phyloP scores from a whole-genome alignment of 2,113 vertebrate species.

The Periophthalmus modestus region DNA sequence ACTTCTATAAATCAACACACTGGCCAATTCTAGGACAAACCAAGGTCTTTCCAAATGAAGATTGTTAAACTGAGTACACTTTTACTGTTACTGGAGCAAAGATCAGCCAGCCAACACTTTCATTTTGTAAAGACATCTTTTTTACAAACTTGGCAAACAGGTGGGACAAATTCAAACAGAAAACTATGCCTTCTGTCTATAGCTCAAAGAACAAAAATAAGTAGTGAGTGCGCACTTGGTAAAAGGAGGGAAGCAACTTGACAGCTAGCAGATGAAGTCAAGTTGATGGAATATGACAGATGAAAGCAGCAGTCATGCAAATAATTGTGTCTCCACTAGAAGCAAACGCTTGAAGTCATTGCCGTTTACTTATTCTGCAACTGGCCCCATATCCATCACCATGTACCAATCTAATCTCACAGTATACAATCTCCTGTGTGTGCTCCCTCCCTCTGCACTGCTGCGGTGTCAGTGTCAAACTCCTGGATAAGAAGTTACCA shows the following conservation, averaged over 20 bases:
- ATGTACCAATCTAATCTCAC: slow-evolving; percentile 50
- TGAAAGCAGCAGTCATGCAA: slow-evolving; percentile 25
- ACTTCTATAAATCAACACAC: neutral
- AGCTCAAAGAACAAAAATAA: slow-evolving; percentile 29
- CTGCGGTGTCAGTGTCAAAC: slow-evolving; percentile 23
- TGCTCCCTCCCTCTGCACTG: slow-evolving; percentile 15
- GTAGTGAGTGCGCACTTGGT: slow-evolving; percentile 15
- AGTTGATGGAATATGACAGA: slow-evolving; percentile 28
- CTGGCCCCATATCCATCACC: slow-evolving; percentile 50
- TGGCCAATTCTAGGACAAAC: neutral
- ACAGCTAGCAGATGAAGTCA: slow-evolving; percentile 26
- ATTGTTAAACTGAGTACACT: neutral
- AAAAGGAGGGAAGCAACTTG: slow-evolving; percentile 4
- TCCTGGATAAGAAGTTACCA: slow-evolving; percentile 44
- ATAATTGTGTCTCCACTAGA: slow-evolving; percentile 1
- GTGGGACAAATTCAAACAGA: neutral
- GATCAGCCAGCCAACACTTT: neutral
- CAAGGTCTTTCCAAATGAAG: neutral
- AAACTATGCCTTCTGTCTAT: neutral
- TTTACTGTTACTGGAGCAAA: neutral
- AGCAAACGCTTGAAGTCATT: neutral
- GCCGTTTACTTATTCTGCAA: slow-evolving; percentile 7
- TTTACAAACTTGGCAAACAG: neutral
- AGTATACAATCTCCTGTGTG: slow-evolving; percentile 28
- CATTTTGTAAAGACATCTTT: neutral